These are phyloP conservation scores for Cremastinae sp. DNA, from an alignment of 2,888 invertebrate species.

Conservation along the genomic window DNA sequence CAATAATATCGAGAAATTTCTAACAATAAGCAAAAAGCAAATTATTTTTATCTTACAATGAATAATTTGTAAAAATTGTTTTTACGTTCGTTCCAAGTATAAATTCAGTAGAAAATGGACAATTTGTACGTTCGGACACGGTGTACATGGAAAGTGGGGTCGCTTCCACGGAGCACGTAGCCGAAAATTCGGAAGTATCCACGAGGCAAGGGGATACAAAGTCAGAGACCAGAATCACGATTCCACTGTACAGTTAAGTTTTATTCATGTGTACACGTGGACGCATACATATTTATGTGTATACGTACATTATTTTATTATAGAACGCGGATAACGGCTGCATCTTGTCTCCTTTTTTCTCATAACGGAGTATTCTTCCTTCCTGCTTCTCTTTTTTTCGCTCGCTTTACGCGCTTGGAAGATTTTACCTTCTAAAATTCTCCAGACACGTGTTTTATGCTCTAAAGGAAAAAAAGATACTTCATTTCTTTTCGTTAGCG, in stretches of 20 bases:
- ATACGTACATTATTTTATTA: background rate
- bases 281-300: background rate
- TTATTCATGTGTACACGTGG: conserved; percentile 1
- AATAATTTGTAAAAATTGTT: too few species aligned
- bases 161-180: conserved; percentile 3
- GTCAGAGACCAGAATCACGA: conserved; percentile 54
- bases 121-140: too few species aligned
- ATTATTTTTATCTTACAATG: too few species aligned
- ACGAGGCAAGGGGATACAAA: conserved; percentile 46
- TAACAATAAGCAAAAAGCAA: too few species aligned
- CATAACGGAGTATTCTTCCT: conserved; percentile 29
- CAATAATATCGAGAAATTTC: too few species aligned
- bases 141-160: too few species aligned
- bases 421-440: conserved; percentile 38
- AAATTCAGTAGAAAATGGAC: too few species aligned
- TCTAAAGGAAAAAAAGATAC: too few species aligned
- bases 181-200: conserved; percentile 57
- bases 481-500: conserved; percentile 48
- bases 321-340: conserved; percentile 38
- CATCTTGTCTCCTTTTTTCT: conserved; percentile 30
- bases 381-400: conserved; percentile 22
- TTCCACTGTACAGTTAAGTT: conserved; percentile 14
- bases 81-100: too few species aligned
- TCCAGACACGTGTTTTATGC: conserved; percentile 13
- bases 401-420: conserved; percentile 60